Evolutionary conservation across 1,140 invertebrate species (phyloP), one percentile per base, ranked within the genome.

Genomic region (Drosophila nasuta): DNA sequence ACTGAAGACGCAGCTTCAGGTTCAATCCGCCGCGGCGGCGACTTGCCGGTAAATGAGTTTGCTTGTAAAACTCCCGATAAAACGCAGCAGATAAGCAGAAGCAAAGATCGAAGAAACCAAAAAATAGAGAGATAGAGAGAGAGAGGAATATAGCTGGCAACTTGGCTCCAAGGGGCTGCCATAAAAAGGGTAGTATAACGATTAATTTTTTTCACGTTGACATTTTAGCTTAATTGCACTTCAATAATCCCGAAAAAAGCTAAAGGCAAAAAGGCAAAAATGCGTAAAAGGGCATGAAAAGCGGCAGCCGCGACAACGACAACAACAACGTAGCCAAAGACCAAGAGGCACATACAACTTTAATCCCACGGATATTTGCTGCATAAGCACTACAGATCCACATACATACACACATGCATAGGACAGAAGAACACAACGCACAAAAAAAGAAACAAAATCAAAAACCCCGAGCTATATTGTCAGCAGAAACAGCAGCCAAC

Each of bases 171-270:
- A 69, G 80, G 75, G 79, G 79, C 77, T 77, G 71, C 85, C 85
- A 89, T 89, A 89, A 89, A 89, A 89, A 90, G 85, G 81, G 86
- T 76, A 89, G 86, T 89, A 89, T 89, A 89, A 89, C 85, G 85
- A 89, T 89, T 89, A 89, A 89, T 89, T 89, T 89, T 89, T 89
- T 89, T 79, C 85, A 81, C 85, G 85, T 89, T 89, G 85, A 89
- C 85, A 89, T 89, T 89, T 91, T 91, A 81, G 88, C 88, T 91
- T 91, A 91, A 91, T 91, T 91, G 88, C 88, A 91, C 88, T 91
- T 91, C 88, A 91, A 91, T 91, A 91, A 91, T 91, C 85, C 85
- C 86, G 81, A 90, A 90, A 88, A 88, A 69, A 75, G 57, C 62
- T 63, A 45, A 73, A 74, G 63, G 75, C 79, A 80, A 87, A 79